phyloP scores from a whole-genome alignment of 92 coral and sea anemone species.

The Scolanthus callimorphus region DNA sequence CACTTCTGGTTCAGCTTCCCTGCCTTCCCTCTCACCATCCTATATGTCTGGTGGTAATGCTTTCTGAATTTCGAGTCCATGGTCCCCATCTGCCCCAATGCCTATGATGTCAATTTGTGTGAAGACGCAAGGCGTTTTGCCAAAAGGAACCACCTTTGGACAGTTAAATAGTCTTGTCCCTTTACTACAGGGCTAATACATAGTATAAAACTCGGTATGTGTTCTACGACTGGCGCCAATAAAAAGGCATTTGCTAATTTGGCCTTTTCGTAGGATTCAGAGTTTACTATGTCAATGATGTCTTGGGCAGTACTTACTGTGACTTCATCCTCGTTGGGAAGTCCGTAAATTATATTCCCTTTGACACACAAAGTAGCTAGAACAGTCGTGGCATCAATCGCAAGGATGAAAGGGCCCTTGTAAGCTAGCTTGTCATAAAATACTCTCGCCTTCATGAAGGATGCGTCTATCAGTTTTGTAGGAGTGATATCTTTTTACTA shows the following conservation, averaged over 20 bases:
- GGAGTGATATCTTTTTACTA: no score
- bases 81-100: slow-evolving; percentile 39
- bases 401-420: background rate
- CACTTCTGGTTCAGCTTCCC: no score
- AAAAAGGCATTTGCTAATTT: slow-evolving; percentile 44
- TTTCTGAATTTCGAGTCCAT: no score
- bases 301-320: slow-evolving; percentile 30
- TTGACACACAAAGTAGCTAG: slow-evolving; percentile 12
- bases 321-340: slow-evolving; percentile 33
- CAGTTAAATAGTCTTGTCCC: slow-evolving; percentile 32
- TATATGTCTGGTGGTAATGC: no score
- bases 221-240: slow-evolving; percentile 31
- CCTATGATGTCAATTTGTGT: slow-evolving; percentile 20
- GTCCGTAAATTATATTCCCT: slow-evolving; percentile 21
- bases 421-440: background rate
- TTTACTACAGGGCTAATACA: slow-evolving; percentile 34
- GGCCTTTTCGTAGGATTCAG: slow-evolving; percentile 18
- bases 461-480: no score
- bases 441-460: no score
- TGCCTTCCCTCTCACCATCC: no score
- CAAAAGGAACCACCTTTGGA: slow-evolving; percentile 27
- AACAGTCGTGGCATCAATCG: background rate
- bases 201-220: slow-evolving; percentile 27
- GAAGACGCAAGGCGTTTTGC: no score
- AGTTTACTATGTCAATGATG: slow-evolving; percentile 22